Base-by-base conservation (phyloP, 2,113 vertebrate genomes). In the Fregata magnificens region DNA sequence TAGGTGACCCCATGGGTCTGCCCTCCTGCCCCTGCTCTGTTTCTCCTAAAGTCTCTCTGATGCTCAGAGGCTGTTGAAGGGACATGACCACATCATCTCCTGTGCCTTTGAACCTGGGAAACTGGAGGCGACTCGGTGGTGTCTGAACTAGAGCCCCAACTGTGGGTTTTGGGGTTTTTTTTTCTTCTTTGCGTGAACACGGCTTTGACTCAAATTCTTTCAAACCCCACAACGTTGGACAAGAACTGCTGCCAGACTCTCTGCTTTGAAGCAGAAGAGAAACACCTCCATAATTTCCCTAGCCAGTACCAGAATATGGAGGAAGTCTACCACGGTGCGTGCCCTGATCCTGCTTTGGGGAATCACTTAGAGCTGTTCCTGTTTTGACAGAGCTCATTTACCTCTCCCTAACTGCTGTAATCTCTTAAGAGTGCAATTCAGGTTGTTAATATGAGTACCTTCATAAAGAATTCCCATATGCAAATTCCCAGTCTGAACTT, bases 331-430 rank as follows among this genome's bases (percentile, higher is more conserved):
- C 62, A 66, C 0, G 0, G 73, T 93, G 80, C 52, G 7, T 95
- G 96, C 69, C 83, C 88, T 1, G 7, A 69, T 93, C 53, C 78
- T 62, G 70, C 86, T 94, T 93, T 92, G 77, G 84, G 93, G 91
- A 94, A 96, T 94, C 77, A 79, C 92, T 94, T 62, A 93, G 66
- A 79, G 70, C 86, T 79, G 78, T 84, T 95, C 89, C 70, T 96
- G 78, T 96, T 97, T 94, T 94, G 93, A 93, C 94, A 96, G 94
- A 96, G 66, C 86, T 96, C 86, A 87, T 96, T 95, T 97, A 94
- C 89, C 86, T 97, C 78, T 97, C 89, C 91, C 81, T 76, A 91
- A 90, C 95, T 97, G 88, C 95, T 96, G 67, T 83, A 90, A 91
- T 96, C 89, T 95, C 88, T 82, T 79, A 89, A 95, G 94, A 95